Percentiles rank a stretch among this genome's conserved stretches.
These are phyloP conservation scores for Sturmia bella DNA, from an alignment of 2,888 invertebrate species.

Conservation along the genomic window DNA sequence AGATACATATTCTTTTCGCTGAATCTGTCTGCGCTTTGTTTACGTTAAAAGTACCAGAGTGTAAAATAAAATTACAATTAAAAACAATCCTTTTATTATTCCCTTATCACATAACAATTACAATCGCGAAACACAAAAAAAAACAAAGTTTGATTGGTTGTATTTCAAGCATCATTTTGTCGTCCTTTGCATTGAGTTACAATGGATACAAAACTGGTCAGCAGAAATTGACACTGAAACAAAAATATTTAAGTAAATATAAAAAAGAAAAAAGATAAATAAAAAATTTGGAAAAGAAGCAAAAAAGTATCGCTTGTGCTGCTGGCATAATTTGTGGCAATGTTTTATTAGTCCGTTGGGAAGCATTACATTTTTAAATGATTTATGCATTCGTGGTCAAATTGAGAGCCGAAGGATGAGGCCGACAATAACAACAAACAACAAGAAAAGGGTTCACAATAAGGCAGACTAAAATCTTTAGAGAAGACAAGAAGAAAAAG, in stretches of 20 bases:
- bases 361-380: slow-evolving; percentile 75
- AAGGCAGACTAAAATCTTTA: slow-evolving; percentile 1
- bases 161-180: slow-evolving; percentile 39
- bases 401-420: slow-evolving; percentile 51
- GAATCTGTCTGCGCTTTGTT: slow-evolving; percentile 38
- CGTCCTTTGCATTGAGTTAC: slow-evolving; percentile 16
- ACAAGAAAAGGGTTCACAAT: slow-evolving; percentile 42
- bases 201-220: slow-evolving; percentile 56
- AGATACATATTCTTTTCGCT: slow-evolving; percentile 17
- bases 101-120: slow-evolving; percentile 62
- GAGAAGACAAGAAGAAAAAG: background rate
- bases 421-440: slow-evolving; percentile 34
- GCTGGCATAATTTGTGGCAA: slow-evolving; percentile 74
- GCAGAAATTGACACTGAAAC: slow-evolving; percentile 48
- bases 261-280: slow-evolving; percentile 7
- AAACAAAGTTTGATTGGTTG: slow-evolving; percentile 55
- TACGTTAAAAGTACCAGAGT: slow-evolving; percentile 63
- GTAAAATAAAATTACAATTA: slow-evolving; percentile 70
- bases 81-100: slow-evolving; percentile 68
- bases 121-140: slow-evolving; percentile 42
- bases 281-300: slow-evolving; percentile 20
- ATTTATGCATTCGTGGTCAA: slow-evolving; percentile 72
- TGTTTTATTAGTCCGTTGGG: slow-evolving; percentile 75
- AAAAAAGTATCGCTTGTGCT: slow-evolving; percentile 59
- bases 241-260: slow-evolving; percentile 22